These are phyloP conservation scores for Brachyopa scutellaris DNA, from an alignment of 2,888 invertebrate species.

Conservation along the genomic window DNA sequence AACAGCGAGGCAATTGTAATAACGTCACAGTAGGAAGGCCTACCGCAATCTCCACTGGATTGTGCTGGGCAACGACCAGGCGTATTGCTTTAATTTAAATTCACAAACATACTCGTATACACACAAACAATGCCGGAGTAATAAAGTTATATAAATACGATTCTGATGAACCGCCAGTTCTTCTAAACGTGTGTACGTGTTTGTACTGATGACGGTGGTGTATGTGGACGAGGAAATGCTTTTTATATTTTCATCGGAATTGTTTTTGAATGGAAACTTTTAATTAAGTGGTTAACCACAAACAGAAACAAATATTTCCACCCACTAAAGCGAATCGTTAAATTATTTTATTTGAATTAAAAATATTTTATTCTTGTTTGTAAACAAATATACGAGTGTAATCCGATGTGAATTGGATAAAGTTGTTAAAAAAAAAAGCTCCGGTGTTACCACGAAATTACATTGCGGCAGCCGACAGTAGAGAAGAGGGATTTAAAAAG, in stretches of 20 bases:
- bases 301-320: constrained; percentile 62
- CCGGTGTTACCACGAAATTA: constrained; percentile 20
- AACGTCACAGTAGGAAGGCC: constrained; percentile 1
- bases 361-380: constrained; percentile 29
- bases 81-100: constrained; percentile 62
- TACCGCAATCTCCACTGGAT: not conserved
- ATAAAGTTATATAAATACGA: constrained; percentile 61
- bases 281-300: constrained; percentile 70
- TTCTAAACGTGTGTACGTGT: not conserved
- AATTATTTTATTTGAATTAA: constrained; percentile 49
- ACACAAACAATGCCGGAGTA: constrained; percentile 36
- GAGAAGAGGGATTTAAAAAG: too few relatives aligned
- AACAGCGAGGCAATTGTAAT: constrained; percentile 21
- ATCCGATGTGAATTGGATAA: constrained; percentile 46
- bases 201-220: too few relatives aligned
- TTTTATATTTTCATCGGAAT: constrained; percentile 43
- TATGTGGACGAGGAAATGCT: not conserved
- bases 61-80: constrained; percentile 6
- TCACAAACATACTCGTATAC: too few relatives aligned
- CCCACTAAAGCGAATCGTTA: constrained; percentile 42
- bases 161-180: constrained; percentile 16
- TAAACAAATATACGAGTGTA: constrained; percentile 4
- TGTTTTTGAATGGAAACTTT: constrained; percentile 68
- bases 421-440: constrained; percentile 52
- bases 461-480: not conserved